Evolutionary conservation across 2,888 invertebrate genomes (phyloP).

Genomic region (Brenthis hecate): DNA sequence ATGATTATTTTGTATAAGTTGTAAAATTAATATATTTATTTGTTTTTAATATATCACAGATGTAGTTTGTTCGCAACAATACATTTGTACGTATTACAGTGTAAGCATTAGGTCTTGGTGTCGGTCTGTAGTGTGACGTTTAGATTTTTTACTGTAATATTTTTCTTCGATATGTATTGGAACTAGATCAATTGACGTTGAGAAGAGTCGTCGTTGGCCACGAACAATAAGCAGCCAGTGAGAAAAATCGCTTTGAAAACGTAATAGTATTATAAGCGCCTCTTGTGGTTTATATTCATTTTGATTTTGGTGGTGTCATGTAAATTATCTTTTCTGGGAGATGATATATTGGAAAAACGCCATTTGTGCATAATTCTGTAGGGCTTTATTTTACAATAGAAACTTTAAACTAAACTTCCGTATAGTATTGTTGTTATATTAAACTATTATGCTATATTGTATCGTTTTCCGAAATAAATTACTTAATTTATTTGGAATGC

Average conservation of each 20-base stretch:
- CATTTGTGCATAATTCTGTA: conserved; percentile 46
- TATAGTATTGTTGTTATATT: conserved; percentile 76
- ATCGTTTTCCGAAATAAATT: conserved; percentile 80
- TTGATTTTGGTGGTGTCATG: conserved; percentile 45
- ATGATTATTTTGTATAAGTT: too few relatives aligned
- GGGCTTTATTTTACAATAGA: conserved; percentile 57
- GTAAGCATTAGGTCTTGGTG: conserved; percentile 24
- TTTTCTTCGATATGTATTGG: conserved; percentile 12
- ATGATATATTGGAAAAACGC: conserved; percentile 52
- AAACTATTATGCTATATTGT: conserved; percentile 78
- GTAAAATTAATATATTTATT: background rate
- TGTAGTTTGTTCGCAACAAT: conserved; percentile 10
- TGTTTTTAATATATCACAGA: background rate
- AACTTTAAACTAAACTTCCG: conserved; percentile 54
- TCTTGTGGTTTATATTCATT: conserved; percentile 38
- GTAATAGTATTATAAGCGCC: conserved; percentile 40
- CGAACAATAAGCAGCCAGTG: conserved; percentile 31
- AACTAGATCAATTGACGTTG: too few relatives aligned
- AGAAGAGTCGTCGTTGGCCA: conserved; percentile 18
- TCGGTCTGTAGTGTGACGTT: conserved; percentile 24
- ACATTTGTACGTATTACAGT: conserved; percentile 18
- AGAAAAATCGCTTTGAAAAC: conserved; percentile 36
- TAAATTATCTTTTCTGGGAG: conserved; percentile 47
- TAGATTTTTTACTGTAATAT: conserved; percentile 34
- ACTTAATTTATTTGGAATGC: conserved; percentile 68